Base-by-base conservation (phyloP, 2,113 vertebrate species). In the Serinus canaria region DNA sequence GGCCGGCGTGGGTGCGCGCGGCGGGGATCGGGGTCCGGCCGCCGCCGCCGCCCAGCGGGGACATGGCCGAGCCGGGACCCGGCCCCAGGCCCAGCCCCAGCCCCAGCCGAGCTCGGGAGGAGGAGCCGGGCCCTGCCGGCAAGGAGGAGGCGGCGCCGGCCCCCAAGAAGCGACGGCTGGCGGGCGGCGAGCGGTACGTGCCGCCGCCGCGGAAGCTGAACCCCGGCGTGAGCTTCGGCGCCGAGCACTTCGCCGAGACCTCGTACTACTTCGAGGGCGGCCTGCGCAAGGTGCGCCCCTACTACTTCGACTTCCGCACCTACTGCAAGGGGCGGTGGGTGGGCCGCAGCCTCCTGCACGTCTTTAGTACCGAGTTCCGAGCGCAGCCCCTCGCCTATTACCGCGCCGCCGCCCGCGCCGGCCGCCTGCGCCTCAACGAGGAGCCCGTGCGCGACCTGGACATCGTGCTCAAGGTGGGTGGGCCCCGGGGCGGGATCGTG, bases 311-410 rank as follows among this genome's bases (percentile, higher is more conserved):
- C 62, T 99, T 99, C 88, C 98, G 96, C 72, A 99, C 99, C 7
- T 99, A 99, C 94, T 99, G 99, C 93, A 99, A 99, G 96, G 99
- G 99, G 17, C 99, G 99, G 49, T 99, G 99, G 99, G 95, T 99
- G 63, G 99, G 99, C 58, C 98, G 97, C 95, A 99, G 96, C 87
- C 98, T 99, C 15, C 78, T 97, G 73, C 97, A 99, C 18, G 99
- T 99, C 73, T 99, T 99, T 96, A 92, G 95, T 82, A 98, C 94
- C 14, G 99, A 99, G 97, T 99, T 99, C 97, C 98, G 99, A 37
- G 95, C 98, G 0, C 98, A 99, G 81, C 98, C 99, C 2, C 55
- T 99, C 33, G 91, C 98, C 49, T 99, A 98, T 76, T 99, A 99
- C 67, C 92, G 97, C 16, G 97, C 94, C 28, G 99, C 99, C 2